Evolutionary conservation across 2,797 vertebrate species (phyloP), one percentile per base, ranked within the genome.

Genomic region (Furcifer pardalis): DNA sequence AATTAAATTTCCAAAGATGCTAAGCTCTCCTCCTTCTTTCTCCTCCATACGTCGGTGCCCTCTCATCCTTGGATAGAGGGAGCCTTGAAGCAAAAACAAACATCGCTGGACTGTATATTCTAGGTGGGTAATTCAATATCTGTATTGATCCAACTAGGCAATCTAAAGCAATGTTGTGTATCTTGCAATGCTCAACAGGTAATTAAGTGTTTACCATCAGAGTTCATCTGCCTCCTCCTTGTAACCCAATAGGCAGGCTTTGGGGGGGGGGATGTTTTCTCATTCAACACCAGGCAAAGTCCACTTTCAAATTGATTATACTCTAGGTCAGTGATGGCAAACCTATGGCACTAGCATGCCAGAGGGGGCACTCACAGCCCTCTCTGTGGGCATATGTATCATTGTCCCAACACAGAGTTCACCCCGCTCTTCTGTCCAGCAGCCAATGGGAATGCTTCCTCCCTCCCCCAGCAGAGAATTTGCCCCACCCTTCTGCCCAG

Each of bases 1-100:
- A 88, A 90, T 94, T 93, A 91, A 63, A 63, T 71, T 85, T 69
- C 88, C 76, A 0, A 5, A 72, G 84, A 4, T 0, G 66, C 81
- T 46, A 52, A 63, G 21, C 30, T 35, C 49, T 76, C 32, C 60
- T 23, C 32, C 6, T 13, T 23, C 65, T 1, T 46, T 35, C 73
- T 27, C 69, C 46, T 4, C 8, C 59, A n/a, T 15, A 13, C 72
- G 17, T 56, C 19, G 15, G 40, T 27, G 59, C 42, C 60, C 63
- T 56, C 62, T 46, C 35, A 1, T 25, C 4, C 85, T 68, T 0
- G 1, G 1, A 79, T 7, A 81, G 13, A 1, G 60, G 12, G 78
- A 83, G 86, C 72, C n/a, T 2, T 37, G 23, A 19, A n/a, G n/a
- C n/a, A n/a, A n/a, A 35, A 42, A 42, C 17, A 81, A 81, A 82